phyloP scores from a whole-genome alignment of 2,888 invertebrate species.

The Microctonus hyperodae region DNA sequence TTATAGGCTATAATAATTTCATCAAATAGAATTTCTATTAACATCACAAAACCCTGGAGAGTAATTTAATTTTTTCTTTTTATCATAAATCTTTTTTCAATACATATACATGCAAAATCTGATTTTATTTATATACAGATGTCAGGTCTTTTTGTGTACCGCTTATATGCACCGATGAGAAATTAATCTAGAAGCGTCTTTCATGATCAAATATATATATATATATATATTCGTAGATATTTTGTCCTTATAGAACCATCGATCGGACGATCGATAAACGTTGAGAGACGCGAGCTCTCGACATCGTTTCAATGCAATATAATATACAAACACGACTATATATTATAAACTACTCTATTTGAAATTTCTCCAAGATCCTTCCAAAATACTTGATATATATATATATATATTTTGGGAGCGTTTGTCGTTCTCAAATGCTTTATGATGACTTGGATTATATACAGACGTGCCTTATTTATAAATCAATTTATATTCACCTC shows the following conservation, averaged over 20 bases:
- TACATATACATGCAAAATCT: too few relatives aligned
- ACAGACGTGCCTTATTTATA: conserved; percentile 27
- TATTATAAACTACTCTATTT: background rate
- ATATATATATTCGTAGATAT: too few relatives aligned
- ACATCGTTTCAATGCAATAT: background rate
- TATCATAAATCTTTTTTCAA: too few relatives aligned
- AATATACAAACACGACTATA: background rate
- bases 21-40: background rate
- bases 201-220: background rate
- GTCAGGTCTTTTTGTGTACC: background rate
- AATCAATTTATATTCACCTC: conserved; percentile 33
- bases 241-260: background rate
- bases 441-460: conserved; percentile 17
- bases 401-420: background rate
- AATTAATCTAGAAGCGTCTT: conserved; percentile 8
- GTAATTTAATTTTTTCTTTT: background rate
- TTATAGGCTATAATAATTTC: background rate
- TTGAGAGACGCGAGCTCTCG: background rate
- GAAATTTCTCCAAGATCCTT: background rate
- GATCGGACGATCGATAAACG: conserved; percentile 2
- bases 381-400: background rate
- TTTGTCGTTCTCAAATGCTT: background rate
- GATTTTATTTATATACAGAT: too few relatives aligned
- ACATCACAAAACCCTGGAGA: background rate
- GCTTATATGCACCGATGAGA: background rate